Conservation (phyloP, 2,888 invertebrate genomes). For the Scelioninae gen. 1 region DNA sequence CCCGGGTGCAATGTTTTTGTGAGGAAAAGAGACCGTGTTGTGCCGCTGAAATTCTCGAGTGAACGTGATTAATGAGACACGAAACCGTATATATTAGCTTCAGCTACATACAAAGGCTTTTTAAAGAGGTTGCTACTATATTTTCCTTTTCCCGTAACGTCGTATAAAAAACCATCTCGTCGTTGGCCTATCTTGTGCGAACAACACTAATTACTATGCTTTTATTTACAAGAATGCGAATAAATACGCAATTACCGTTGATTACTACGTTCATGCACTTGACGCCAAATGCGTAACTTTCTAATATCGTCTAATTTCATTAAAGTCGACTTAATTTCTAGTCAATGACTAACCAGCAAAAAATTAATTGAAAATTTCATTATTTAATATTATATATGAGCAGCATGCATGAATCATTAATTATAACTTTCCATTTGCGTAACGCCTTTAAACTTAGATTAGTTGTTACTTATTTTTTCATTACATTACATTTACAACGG, state of each 20-base stretch:
- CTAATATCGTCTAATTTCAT: not conserved
- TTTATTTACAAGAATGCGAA: slow-evolving; percentile 59
- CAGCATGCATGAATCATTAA: no score
- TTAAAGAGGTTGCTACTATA: slow-evolving; percentile 63
- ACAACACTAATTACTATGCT: slow-evolving; percentile 59
- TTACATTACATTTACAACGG: no score
- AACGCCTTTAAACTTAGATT: no score
- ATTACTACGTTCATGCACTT: slow-evolving; percentile 36
- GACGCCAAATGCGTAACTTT: slow-evolving; percentile 6
- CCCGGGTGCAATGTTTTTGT: slow-evolving; percentile 56
- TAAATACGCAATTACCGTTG: slow-evolving; percentile 58
- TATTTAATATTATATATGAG: no score
- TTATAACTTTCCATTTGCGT: no score
- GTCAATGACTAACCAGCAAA: slow-evolving; percentile 6
- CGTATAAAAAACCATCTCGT: slow-evolving; percentile 51
- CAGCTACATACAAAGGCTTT: slow-evolving; percentile 69
- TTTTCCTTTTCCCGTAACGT: slow-evolving; percentile 45
- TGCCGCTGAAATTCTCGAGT: slow-evolving; percentile 63
- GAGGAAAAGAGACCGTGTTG: slow-evolving; percentile 53
- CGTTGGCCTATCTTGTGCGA: slow-evolving; percentile 42
- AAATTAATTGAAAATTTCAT: no score
- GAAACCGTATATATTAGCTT: slow-evolving; percentile 66
- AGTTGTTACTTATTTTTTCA: no score
- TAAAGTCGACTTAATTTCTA: not conserved
- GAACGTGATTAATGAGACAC: slow-evolving; percentile 70